These are phyloP conservation scores for Dryobotodes eremita DNA, from an alignment of 2,888 invertebrate species.

Conservation along the genomic window DNA sequence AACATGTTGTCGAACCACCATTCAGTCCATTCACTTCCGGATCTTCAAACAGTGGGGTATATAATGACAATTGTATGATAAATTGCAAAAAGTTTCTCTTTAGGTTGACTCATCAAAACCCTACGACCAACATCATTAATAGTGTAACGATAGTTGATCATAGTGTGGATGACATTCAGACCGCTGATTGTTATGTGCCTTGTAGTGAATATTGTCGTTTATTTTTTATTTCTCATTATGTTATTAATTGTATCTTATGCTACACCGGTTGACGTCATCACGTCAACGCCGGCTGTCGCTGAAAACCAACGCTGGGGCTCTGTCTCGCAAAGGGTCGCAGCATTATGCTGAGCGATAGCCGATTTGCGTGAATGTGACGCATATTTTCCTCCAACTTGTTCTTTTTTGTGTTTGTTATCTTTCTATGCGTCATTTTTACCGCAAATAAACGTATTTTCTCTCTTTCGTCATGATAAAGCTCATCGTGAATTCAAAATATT, in stretches of 20 bases:
- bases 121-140: not conserved
- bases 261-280: too few species aligned
- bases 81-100: not conserved
- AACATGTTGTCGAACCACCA: not conserved
- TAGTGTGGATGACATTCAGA: not conserved
- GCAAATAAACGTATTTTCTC: too few species aligned
- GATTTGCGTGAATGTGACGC: too few species aligned
- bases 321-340: too few species aligned
- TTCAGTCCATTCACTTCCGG: not conserved
- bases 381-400: too few species aligned
- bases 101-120: not conserved
- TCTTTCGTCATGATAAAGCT: too few species aligned
- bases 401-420: too few species aligned
- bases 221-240: not conserved
- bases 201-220: not conserved
- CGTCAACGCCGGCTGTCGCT: too few species aligned
- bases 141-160: not conserved
- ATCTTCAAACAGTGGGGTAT: slow-evolving; percentile 7
- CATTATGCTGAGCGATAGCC: too few species aligned
- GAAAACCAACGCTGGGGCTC: too few species aligned
- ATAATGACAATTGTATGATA: slow-evolving; percentile 2
- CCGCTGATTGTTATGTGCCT: not conserved
- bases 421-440: too few species aligned
- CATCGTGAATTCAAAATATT: too few species aligned
- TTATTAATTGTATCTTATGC: not conserved